These are phyloP conservation scores for Drosophila demipolita DNA, from an alignment of 2,888 invertebrate genomes.

Conservation along the genomic window DNA sequence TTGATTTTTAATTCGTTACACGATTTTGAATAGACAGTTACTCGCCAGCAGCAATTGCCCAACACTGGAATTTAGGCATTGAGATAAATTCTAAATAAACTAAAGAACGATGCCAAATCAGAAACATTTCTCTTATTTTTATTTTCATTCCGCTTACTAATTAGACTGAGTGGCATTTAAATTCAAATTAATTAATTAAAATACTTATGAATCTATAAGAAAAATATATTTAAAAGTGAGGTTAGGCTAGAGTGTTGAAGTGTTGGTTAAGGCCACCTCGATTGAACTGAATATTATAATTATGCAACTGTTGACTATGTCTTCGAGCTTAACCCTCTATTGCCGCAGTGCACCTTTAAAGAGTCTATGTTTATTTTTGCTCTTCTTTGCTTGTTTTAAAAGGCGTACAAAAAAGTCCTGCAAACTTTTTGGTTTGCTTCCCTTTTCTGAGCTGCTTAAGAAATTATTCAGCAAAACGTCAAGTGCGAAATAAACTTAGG, in stretches of 20 bases:
- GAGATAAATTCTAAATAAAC: not conserved
- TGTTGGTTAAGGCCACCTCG: not conserved
- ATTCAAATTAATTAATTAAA: not conserved
- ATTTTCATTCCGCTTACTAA: not conserved
- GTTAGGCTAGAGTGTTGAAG: not conserved
- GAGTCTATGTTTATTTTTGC: not conserved
- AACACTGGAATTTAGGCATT: conserved; percentile 12
- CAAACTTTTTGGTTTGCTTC: not conserved
- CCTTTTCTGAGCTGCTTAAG: not conserved
- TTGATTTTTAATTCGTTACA: conserved; percentile 35
- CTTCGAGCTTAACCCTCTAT: not conserved
- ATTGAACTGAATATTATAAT: not conserved
- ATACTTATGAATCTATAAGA: not conserved
- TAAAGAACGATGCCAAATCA: not conserved
- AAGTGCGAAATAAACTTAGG: not conserved
- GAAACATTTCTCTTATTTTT: not conserved
- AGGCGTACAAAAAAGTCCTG: not conserved
- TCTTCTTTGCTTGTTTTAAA: not conserved
- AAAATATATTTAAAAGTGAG: not conserved
- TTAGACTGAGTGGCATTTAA: not conserved
- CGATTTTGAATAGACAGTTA: conserved; percentile 18
- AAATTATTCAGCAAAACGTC: not conserved
- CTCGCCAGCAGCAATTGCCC: conserved; percentile 1
- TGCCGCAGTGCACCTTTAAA: not conserved
- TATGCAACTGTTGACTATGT: not conserved